Percentiles rank a stretch among this genome's conserved stretches.
Conservation (phyloP, 2,113 vertebrate species). For the Lampris megalopsis region DNA sequence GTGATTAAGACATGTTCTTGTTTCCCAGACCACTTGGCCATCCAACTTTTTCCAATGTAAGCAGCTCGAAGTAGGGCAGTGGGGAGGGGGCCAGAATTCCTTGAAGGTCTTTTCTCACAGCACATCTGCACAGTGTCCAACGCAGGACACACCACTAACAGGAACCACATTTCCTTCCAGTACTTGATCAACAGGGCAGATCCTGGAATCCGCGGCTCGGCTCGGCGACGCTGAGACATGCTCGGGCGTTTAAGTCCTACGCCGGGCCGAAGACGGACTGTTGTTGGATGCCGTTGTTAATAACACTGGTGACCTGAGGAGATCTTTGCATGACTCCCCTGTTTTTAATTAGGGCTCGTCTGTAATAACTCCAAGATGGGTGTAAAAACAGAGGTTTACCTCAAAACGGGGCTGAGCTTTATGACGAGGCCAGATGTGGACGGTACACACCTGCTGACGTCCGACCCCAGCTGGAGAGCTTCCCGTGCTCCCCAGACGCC, state of each 20-base stretch:
- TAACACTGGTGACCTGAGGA: slow-evolving; percentile 5
- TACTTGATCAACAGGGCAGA: slow-evolving; percentile 38
- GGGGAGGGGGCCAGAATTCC: slow-evolving; percentile 42
- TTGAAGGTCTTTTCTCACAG: slow-evolving; percentile 40
- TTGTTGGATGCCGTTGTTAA: slow-evolving; percentile 6
- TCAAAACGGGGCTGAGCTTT: neutral
- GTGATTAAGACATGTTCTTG: slow-evolving; percentile 53
- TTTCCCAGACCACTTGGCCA: slow-evolving; percentile 51
- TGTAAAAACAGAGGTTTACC: slow-evolving; percentile 11
- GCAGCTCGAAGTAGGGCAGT: slow-evolving; percentile 59
- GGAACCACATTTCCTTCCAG: slow-evolving; percentile 61
- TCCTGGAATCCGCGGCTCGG: slow-evolving; percentile 9
- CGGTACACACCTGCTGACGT: slow-evolving; percentile 7
- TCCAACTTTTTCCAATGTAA: slow-evolving; percentile 47
- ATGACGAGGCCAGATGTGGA: slow-evolving; percentile 12
- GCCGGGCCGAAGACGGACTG: slow-evolving; percentile 2
- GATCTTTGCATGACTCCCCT: neutral
- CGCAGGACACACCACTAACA: slow-evolving; percentile 57
- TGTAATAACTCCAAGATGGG: slow-evolving; percentile 23
- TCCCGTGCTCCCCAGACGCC: slow-evolving; percentile 12
- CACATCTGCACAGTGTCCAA: slow-evolving; percentile 54
- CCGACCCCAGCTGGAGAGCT: slow-evolving; percentile 20
- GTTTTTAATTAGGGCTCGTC: slow-evolving; percentile 17
- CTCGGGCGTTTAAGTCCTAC: neutral
- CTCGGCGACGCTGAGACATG: slow-evolving; percentile 6